A percentile compares a stretch with the other conserved stretches of the same genome.
These are phyloP conservation scores for Geophilus truncorum DNA, from an alignment of 2,888 invertebrate species.

Conservation along the genomic window DNA sequence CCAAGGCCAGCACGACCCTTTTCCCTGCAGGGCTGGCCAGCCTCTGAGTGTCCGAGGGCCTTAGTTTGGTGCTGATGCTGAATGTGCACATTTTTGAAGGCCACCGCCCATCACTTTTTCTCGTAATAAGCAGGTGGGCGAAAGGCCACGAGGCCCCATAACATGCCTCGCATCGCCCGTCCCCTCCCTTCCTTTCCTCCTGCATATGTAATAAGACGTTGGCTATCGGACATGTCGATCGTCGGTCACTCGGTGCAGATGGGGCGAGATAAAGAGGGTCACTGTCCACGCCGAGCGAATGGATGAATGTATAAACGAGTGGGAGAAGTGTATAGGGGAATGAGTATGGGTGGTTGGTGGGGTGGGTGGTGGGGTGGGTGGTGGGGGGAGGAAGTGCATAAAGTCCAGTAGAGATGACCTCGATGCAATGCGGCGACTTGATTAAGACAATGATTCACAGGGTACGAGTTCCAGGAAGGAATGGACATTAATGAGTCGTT, in stretches of 20 bases:
- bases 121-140: slow-evolving; percentile 6
- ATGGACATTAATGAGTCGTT: not conserved
- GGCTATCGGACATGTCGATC: not conserved
- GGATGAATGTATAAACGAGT: too few species aligned
- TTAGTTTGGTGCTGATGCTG: not conserved
- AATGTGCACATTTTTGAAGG: slow-evolving; percentile 31
- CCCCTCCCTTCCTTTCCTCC: not conserved
- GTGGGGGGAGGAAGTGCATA: not conserved
- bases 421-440: not conserved
- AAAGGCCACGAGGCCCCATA: not conserved
- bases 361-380: not conserved
- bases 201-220: not conserved
- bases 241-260: not conserved
- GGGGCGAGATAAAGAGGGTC: not conserved
- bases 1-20: slow-evolving; percentile 21
- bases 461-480: not conserved
- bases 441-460: slow-evolving; percentile 1
- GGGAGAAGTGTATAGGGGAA: not conserved
- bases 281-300: not conserved
- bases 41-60: slow-evolving; percentile 1
- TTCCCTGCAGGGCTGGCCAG: not conserved
- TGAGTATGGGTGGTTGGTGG: too few species aligned
- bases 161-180: too few species aligned
- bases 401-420: not conserved
- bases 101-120: slow-evolving; percentile 3